Conservation (phyloP, 2,797 vertebrate species). For the Ispidina lecontei region DNA sequence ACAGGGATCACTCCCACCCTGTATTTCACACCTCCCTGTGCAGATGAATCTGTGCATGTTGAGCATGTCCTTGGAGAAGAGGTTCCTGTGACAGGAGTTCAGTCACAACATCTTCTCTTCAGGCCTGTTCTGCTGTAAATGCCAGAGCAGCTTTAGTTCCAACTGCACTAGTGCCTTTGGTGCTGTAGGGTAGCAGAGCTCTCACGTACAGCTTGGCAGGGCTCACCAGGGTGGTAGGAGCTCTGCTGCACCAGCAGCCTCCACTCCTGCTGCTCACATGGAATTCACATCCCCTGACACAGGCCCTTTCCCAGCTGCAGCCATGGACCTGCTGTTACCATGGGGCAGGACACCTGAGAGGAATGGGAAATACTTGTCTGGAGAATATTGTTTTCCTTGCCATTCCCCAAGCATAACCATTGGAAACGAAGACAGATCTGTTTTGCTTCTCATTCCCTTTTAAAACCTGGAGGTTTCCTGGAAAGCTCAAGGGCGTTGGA, state of each 20-base stretch:
- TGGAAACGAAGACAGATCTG: neutral
- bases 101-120: neutral
- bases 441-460: neutral
- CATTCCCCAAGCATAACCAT: neutral
- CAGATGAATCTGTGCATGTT: neutral
- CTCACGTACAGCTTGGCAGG: neutral
- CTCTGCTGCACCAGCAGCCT: neutral
- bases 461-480: neutral
- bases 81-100: neutral
- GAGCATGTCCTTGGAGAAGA: accelerated
- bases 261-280: neutral
- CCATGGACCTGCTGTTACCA: neutral
- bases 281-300: neutral
- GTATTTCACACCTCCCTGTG: neutral
- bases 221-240: accelerated
- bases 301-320: neutral
- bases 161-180: neutral
- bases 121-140: neutral
- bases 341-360: neutral
- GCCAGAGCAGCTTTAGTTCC: neutral
- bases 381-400: neutral
- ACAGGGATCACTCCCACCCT: neutral
- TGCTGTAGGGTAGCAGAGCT: neutral
- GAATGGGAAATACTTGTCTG: neutral
- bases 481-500: neutral